Percentiles rank a stretch among this genome's conserved stretches.
phyloP scores from a whole-genome alignment of 2,113 vertebrate genomes.

The Pseudopipra pipra region DNA sequence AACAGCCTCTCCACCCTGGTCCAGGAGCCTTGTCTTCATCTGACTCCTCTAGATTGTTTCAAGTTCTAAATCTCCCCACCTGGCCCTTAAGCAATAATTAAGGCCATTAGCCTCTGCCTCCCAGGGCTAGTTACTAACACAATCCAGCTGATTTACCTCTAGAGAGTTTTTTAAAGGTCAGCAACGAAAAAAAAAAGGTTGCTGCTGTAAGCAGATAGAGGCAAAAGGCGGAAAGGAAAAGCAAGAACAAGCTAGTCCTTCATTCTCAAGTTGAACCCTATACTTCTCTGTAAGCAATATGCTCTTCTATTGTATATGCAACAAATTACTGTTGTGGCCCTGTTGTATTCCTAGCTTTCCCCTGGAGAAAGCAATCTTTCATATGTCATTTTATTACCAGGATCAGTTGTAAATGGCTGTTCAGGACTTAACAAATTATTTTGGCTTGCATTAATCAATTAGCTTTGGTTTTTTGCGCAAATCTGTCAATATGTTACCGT shows the following conservation, averaged over 20 bases:
- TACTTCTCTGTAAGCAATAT: not conserved
- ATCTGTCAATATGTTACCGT: not conserved
- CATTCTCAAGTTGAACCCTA: not conserved
- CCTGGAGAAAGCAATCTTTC: not conserved
- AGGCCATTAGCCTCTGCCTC: not conserved
- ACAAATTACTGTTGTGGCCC: not conserved
- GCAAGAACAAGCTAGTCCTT: not conserved
- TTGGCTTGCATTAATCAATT: not conserved
- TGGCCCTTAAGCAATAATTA: slow-evolving; percentile 1
- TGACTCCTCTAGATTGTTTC: not conserved
- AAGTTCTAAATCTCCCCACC: not conserved
- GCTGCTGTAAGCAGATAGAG: not conserved
- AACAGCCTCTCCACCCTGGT: not conserved
- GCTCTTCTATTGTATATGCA: not conserved
- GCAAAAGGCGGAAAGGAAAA: not conserved
- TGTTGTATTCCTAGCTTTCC: not conserved
- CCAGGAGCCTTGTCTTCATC: not conserved
- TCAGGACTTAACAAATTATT: not conserved
- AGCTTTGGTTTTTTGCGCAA: not conserved
- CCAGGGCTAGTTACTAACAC: not conserved
- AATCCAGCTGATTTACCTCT: not conserved
- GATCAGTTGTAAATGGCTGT: not conserved
- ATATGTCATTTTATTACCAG: not conserved
- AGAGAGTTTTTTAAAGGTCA: not conserved
- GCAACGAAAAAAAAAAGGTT: not conserved